Evolutionary conservation across 2,113 vertebrate species (phyloP).

Genomic region (Saiga tatarica): DNA sequence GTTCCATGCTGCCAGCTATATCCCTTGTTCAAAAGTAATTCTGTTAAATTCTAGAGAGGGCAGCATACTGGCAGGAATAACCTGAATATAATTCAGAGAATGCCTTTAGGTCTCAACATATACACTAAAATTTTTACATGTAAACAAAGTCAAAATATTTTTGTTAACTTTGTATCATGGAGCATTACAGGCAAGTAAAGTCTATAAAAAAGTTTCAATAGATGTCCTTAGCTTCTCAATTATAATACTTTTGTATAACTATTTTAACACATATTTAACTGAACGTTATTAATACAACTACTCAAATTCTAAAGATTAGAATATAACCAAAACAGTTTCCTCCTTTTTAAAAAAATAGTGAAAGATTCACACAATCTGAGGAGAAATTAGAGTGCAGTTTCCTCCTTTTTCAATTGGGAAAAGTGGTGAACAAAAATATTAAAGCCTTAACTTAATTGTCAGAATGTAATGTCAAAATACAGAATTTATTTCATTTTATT

Average conservation of each 20-base stretch:
- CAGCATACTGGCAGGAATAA: background rate
- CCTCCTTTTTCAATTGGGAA: background rate
- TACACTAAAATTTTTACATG: background rate
- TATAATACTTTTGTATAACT: background rate
- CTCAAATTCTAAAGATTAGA: background rate
- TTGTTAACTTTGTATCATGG: background rate
- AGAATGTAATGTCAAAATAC: background rate
- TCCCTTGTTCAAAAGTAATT: conserved; percentile 25
- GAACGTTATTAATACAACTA: background rate
- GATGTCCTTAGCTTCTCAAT: background rate
- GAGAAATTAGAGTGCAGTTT: background rate
- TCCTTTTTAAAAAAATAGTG: background rate
- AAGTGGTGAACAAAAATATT: background rate
- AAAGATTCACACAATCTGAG: background rate
- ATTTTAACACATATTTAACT: background rate
- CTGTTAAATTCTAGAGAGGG: conserved; percentile 14
- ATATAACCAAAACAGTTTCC: background rate
- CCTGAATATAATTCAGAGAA: conserved; percentile 14
- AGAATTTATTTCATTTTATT: background rate
- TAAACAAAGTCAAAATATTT: background rate
- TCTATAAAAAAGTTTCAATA: conserved; percentile 6
- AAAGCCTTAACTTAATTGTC: background rate
- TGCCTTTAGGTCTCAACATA: background rate
- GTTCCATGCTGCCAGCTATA: background rate
- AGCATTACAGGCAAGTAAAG: background rate